A percentile compares a stretch with the other conserved stretches of the same genome.
These are phyloP conservation scores for Cyrtorhinus lividipennis DNA, from an alignment of 1,140 invertebrate genomes.

Conservation along the genomic window DNA sequence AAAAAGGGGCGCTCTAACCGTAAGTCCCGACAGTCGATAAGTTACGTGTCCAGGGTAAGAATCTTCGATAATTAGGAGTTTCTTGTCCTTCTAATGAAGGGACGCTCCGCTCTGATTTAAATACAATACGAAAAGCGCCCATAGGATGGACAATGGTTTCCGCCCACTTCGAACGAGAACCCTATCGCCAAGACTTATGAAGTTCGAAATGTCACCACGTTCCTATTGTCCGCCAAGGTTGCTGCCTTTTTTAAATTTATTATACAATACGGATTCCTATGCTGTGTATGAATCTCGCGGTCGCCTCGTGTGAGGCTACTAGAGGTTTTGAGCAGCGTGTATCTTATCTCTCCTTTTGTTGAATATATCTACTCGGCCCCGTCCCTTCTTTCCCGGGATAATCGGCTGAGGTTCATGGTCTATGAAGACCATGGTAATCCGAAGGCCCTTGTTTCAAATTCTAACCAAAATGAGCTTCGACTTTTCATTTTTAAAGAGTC, in stretches of 20 bases:
- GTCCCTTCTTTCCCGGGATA: too few relatives aligned
- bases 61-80: conserved; percentile 3
- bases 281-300: background rate
- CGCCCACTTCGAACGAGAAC: background rate
- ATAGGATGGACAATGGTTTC: conserved; percentile 10
- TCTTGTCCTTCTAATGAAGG: background rate
- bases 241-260: background rate
- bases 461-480: too few relatives aligned
- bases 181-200: conserved; percentile 8
- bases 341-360: too few relatives aligned
- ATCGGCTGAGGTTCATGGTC: too few relatives aligned
- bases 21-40: background rate
- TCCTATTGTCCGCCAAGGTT: background rate
- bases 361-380: too few relatives aligned
- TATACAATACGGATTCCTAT: background rate
- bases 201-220: conserved; percentile 12
- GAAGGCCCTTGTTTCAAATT: too few relatives aligned
- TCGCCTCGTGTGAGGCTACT: too few relatives aligned
- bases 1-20: background rate
- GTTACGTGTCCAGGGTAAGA: conserved; percentile 10
- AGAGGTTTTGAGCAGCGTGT: too few relatives aligned
- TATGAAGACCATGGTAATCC: too few relatives aligned
- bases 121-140: conserved; percentile 9
- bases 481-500: too few relatives aligned
- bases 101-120: conserved; percentile 1